phyloP scores from a whole-genome alignment of 2,113 vertebrate genomes.

The Hemiscyllium ocellatum region DNA sequence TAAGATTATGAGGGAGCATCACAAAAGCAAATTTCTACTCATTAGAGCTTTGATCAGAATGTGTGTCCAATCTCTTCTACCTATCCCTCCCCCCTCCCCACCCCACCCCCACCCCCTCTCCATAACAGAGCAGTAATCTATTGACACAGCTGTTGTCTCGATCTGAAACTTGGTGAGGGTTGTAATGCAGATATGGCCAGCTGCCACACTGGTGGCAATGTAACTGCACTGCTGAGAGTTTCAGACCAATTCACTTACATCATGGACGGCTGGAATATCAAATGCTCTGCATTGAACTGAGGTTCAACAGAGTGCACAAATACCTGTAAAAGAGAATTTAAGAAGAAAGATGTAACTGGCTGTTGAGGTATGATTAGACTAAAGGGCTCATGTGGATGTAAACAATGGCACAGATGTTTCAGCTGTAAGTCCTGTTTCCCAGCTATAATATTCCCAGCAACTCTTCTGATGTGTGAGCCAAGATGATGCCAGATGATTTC shows the following conservation, averaged over 20 bases:
- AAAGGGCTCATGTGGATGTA: not conserved
- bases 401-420: not conserved
- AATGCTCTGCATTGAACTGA: not conserved
- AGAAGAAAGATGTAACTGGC: not conserved
- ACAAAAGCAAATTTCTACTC: not conserved
- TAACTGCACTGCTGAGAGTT: not conserved
- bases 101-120: too few species aligned
- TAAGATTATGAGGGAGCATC: too few species aligned
- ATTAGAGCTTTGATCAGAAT: not conserved
- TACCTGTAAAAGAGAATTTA: not conserved
- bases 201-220: not conserved
- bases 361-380: not conserved
- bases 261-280: not conserved
- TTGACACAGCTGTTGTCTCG: not conserved
- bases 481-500: not conserved
- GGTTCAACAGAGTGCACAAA: not conserved
- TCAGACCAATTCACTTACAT: not conserved
- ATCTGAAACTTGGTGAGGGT: not conserved
- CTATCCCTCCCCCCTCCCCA: too few species aligned
- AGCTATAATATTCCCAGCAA: not conserved
- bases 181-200: not conserved
- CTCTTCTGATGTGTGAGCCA: not conserved
- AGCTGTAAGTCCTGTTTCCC: not conserved
- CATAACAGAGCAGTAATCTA: not conserved
- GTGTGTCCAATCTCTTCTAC: too few species aligned